Evolutionary conservation across 2,113 vertebrate species (phyloP).

Genomic region (Tapirus terrestris): DNA sequence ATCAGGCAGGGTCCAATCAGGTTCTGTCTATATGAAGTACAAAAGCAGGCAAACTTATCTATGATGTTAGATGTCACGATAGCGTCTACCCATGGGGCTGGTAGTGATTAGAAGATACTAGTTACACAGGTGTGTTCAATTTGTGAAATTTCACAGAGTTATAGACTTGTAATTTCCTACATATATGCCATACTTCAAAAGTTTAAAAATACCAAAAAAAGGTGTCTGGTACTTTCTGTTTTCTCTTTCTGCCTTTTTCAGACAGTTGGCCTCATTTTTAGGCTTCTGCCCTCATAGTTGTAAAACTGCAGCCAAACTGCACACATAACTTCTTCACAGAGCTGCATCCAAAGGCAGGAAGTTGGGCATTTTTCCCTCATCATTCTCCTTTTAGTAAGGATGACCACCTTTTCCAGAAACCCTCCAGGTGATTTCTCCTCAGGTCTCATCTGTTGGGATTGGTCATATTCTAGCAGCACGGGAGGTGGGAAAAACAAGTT

Average conservation of each 20-base stretch:
- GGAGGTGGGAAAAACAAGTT: neutral
- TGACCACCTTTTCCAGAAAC: neutral
- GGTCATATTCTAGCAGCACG: neutral
- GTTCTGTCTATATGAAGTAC: neutral
- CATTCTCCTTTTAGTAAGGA: neutral
- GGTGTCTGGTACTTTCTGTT: neutral
- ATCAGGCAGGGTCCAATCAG: neutral
- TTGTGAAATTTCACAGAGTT: neutral
- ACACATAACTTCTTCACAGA: neutral
- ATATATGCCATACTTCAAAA: neutral
- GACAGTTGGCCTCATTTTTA: neutral
- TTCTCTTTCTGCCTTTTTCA: neutral
- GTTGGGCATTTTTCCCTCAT: neutral
- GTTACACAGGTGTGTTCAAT: neutral
- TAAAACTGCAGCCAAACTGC: neutral
- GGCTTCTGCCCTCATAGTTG: neutral
- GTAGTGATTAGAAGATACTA: neutral
- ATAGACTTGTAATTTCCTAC: neutral
- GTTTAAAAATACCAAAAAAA: neutral
- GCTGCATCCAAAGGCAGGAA: neutral
- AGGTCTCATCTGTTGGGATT: neutral
- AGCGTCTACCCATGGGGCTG: neutral
- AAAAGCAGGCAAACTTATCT: neutral
- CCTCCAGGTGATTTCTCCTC: neutral
- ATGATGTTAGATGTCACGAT: neutral